Evolutionary conservation across 2,888 invertebrate genomes (phyloP), one percentile per base, ranked within the genome.

Genomic region (Onthophagus sagittarius): DNA sequence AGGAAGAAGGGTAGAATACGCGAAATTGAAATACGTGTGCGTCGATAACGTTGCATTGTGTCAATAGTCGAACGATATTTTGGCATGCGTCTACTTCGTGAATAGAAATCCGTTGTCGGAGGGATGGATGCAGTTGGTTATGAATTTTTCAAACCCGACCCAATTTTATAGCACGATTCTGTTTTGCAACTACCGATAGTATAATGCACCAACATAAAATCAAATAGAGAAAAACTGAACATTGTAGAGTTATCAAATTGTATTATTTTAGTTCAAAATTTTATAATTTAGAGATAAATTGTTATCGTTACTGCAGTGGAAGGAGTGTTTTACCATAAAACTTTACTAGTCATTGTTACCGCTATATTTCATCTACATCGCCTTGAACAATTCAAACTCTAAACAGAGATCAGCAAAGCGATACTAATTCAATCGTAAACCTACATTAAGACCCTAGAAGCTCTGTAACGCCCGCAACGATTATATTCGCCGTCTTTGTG

Each of bases 11-110:
- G 79, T 23, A 2, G 23, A 23, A 23, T 2, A 23, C 77, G 78
- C 79, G 80, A 81, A 81, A 82, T 82, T 82, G 81, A 82, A 82
- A 82, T 82, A 81, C 81, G 81, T 81, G 77, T 77, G 67, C 67
- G 67, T 67, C 67, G 67, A 67, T 67, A 11, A 32, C 23, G 31
- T 67, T 23, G 23, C 67, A 31, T 67, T 67, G 67, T 67, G 32
- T 67, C 67, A 32, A 32, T 31, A 23, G 67, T 32, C 67, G 32
- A 67, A 15, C 7, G 67, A 13, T 67, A 67, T 67, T 67, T 67
- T 32, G 31, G 67, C 23, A 67, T 67, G 67, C 67, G 23, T 23
- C 67, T 15, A n/a, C 6, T 0, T n/a, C 15, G 31, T 67, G 31
- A 67, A 67, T 67, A 23, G 31, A 53, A 14, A 67, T 4, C 67